Base-by-base conservation (phyloP, 2,888 invertebrate species). In the Notodonta dromedarius region DNA sequence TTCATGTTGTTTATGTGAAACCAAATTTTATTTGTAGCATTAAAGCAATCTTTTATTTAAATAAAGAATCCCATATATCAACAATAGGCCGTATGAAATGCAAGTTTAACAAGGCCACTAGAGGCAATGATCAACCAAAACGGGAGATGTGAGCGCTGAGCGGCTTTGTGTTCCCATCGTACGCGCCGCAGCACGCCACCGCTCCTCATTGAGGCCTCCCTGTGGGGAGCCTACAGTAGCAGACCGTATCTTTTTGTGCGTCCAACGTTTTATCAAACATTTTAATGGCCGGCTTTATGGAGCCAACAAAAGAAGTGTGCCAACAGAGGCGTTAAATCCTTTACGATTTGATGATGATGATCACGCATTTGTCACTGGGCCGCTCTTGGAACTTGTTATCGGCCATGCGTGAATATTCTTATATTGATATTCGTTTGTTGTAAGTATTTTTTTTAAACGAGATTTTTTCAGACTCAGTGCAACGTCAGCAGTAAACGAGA, bases 271-370 rank as follows among this genome's bases (percentile, higher is more conserved):
- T 91, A 93, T 91, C 92, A 93, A 93, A 93, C 92, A 93, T 89
- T 88, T 89, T 93, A 92, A 93, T 93, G 93, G 91, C 82, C 89
- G 89, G 90, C 91, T 89, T 93, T 93, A 91, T 92, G 85, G 80
- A 82, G 76, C 85, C 89, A 90, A 93, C 93, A 93, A 93, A 93
- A 89, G 91, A 87, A 93, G 91, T 88, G 91, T 91, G 94, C 90
- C 87, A 93, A 93, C 89, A 82, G 90, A 93, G 91, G 93, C 94
- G 94, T 94, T 93, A 94, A 94, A 94, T 94, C 94, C 94, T 91
- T 93, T 89, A 91, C 92, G 90, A 93, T 91, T 91, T 89, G 87
- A 89, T 88, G 91, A 89, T 88, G 91, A 89, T 88, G 86, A 87
- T 90, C 86, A 84, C 87, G 87, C 86, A 88, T 90, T 91, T 91